A percentile compares a stretch with the other conserved stretches of the same genome.
phyloP scores from a whole-genome alignment of 2,888 invertebrate species.

The Pyrrhosoma nymphula region DNA sequence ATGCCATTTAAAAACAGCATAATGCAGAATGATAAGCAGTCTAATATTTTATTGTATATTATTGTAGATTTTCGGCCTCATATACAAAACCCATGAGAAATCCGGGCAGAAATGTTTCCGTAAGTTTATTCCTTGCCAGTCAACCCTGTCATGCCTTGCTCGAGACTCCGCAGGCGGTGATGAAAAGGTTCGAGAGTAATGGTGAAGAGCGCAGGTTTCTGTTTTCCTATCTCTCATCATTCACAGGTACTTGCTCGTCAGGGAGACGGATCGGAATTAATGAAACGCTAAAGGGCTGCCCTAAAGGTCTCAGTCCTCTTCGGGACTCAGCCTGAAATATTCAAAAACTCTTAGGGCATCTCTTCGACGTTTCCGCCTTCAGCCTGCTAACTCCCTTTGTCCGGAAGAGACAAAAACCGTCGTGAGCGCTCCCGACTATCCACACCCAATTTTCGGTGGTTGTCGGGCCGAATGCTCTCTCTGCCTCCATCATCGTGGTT shows the following conservation, averaged over 20 bases:
- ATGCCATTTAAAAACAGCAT: too few species aligned
- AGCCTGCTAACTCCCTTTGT: not conserved
- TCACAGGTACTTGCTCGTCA: not conserved
- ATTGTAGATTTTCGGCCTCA: too few species aligned
- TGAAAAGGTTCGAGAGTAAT: too few species aligned
- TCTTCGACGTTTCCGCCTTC: not conserved
- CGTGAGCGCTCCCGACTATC: not conserved
- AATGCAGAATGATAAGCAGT: too few species aligned
- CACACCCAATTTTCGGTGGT: not conserved
- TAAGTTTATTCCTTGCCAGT: too few species aligned
- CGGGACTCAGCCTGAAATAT: not conserved
- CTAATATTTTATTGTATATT: too few species aligned
- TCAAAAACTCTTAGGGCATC: not conserved
- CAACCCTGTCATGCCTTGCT: too few species aligned
- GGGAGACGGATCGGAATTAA: not conserved
- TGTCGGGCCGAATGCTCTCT: not conserved
- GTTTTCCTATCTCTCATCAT: not conserved
- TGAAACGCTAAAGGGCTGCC: not conserved
- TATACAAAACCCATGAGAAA: too few species aligned
- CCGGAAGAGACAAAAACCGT: not conserved
- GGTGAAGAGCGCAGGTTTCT: too few species aligned
- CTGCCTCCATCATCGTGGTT: not conserved
- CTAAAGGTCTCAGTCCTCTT: not conserved
- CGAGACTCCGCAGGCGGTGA: too few species aligned
- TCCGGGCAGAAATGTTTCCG: too few species aligned